Evolutionary conservation across 1,140 invertebrate genomes (phyloP).

Genomic region (Drosophila rhopaloa): DNA sequence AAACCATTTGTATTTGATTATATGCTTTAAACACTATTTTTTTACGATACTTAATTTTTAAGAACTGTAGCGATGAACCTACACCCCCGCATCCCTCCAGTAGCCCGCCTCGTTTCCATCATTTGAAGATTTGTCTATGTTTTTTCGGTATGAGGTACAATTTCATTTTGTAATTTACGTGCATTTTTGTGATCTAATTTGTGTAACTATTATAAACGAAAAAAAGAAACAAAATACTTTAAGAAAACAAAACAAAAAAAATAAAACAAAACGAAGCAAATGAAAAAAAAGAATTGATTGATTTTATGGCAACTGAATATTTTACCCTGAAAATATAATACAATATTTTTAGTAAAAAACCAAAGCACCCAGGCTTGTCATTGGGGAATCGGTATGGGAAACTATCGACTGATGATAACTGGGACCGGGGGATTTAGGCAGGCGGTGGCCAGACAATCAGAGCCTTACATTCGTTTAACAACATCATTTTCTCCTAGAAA

Average conservation of each 20-base stretch:
- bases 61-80: constrained; percentile 38
- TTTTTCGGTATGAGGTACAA: constrained; percentile 66
- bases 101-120: constrained; percentile 48
- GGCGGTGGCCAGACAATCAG: constrained; percentile 15
- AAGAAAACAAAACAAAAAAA: constrained; percentile 60
- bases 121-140: constrained; percentile 43
- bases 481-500: constrained; percentile 32
- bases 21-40: constrained; percentile 55
- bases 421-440: constrained; percentile 5
- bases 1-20: constrained; percentile 45
- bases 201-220: constrained; percentile 80
- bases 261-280: constrained; percentile 36
- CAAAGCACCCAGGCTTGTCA: constrained; percentile 28
- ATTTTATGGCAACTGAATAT: constrained; percentile 70
- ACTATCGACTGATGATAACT: neutral
- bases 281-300: constrained; percentile 55
- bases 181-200: constrained; percentile 83
- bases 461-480: constrained; percentile 15
- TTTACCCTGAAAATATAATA: constrained; percentile 61
- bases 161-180: constrained; percentile 78
- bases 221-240: constrained; percentile 59
- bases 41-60: constrained; percentile 56
- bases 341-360: constrained; percentile 64
- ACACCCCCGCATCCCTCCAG: constrained; percentile 35
- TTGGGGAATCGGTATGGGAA: constrained; percentile 4